A percentile compares a stretch with the other conserved stretches of the same genome.
Evolutionary conservation across 1,140 invertebrate species (phyloP).

Genomic region (Euglossa dilemma): DNA sequence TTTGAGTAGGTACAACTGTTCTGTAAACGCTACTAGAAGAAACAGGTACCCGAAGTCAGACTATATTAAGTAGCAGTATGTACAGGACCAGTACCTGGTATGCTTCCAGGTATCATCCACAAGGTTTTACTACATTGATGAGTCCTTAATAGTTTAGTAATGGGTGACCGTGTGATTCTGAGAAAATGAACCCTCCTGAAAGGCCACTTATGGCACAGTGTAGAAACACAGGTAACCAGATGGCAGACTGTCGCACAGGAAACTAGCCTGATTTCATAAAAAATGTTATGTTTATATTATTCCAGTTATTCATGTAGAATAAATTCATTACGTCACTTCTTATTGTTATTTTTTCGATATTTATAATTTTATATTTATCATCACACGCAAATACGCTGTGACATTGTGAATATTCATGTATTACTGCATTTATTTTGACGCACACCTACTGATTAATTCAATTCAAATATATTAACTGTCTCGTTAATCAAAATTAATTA

Average conservation of each 20-base stretch:
- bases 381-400: neutral
- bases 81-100: neutral
- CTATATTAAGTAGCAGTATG: neutral
- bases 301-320: too few relatives aligned
- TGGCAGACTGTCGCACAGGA: too few relatives aligned
- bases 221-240: neutral
- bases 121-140: neutral
- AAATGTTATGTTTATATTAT: neutral
- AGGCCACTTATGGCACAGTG: neutral
- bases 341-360: neutral
- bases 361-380: neutral
- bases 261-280: too few relatives aligned
- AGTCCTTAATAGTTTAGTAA: slow-evolving; percentile 27
- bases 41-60: neutral
- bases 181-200: neutral
- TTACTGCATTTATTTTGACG: too few relatives aligned
- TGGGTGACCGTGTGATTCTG: neutral
- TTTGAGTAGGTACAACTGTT: neutral
- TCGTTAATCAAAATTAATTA: too few relatives aligned
- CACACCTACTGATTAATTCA: too few relatives aligned
- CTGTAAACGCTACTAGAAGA: neutral
- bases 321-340: too few relatives aligned
- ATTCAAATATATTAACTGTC: too few relatives aligned
- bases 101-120: neutral
- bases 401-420: too few relatives aligned